A percentile compares a stretch with the other conserved stretches of the same genome.
phyloP scores from a whole-genome alignment of 1,140 invertebrate genomes.

The Hirudo medicinalis region DNA sequence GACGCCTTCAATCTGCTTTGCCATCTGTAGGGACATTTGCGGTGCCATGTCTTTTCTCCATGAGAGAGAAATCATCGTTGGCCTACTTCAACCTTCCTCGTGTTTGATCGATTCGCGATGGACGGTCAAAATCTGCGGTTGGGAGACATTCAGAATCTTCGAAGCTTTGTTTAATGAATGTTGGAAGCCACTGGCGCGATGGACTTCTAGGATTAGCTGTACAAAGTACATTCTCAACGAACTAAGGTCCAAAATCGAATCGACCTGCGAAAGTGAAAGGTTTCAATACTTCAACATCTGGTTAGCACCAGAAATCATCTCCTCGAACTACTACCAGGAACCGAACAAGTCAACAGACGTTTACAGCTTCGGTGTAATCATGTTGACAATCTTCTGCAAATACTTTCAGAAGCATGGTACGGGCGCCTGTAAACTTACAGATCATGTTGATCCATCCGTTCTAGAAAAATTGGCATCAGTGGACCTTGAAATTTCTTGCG shows the following conservation, averaged over 20 bases:
- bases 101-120: slow-evolving; percentile 32
- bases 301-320: not conserved
- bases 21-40: slow-evolving; percentile 27
- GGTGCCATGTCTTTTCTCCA: slow-evolving; percentile 31
- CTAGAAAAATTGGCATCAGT: no score
- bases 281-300: not conserved
- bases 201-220: not conserved
- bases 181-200: not conserved
- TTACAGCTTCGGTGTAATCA: slow-evolving; percentile 5
- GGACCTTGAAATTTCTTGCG: no score
- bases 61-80: slow-evolving; percentile 28
- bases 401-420: no score
- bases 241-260: not conserved
- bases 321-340: not conserved
- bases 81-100: slow-evolving; percentile 26
- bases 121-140: slow-evolving; percentile 30
- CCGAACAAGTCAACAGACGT: slow-evolving; percentile 1
- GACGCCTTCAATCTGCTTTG: slow-evolving; percentile 27
- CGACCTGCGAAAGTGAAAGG: not conserved
- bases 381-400: not conserved
- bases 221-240: not conserved
- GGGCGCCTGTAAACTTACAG: no score
- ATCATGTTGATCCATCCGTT: no score
- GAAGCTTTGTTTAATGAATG: not conserved
- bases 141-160: slow-evolving; percentile 27